Percentiles rank a stretch among this genome's conserved stretches.
These are phyloP conservation scores for Drosophila kambysellisi DNA, from an alignment of 2,888 invertebrate genomes.

Conservation along the genomic window DNA sequence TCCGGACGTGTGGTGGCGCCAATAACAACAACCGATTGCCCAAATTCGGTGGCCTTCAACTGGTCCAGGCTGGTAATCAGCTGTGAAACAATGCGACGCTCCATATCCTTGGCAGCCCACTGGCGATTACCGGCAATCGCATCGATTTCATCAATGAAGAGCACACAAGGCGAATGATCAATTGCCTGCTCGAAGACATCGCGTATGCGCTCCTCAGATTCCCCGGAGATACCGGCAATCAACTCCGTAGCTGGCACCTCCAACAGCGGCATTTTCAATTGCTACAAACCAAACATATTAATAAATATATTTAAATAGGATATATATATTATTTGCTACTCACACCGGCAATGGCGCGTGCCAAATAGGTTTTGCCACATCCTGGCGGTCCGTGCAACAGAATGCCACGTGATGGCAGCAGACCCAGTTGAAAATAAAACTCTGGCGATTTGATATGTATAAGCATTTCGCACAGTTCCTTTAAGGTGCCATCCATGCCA, in stretches of 20 bases:
- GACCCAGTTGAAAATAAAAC: conserved; percentile 93
- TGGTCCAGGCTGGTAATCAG: conserved; percentile 94
- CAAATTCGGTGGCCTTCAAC: conserved; percentile 84
- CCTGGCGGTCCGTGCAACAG: conserved; percentile 98
- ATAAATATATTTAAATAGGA: too few relatives aligned
- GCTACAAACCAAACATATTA: conserved; percentile 85
- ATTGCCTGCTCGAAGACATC: conserved; percentile 96
- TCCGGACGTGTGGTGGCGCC: conserved; percentile 99
- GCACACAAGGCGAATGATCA: conserved; percentile 90
- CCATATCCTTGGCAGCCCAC: conserved; percentile 97
- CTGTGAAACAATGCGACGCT: conserved; percentile 97
- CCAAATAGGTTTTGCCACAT: conserved; percentile 94
- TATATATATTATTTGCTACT: conserved; percentile 66
- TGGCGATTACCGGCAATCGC: conserved; percentile 96
- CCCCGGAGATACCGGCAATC: conserved; percentile 97
- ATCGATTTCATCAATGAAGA: conserved; percentile 99
- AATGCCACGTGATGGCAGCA: conserved; percentile 95
- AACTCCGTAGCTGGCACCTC: conserved; percentile 96
- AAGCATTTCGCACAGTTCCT: conserved; percentile 90
- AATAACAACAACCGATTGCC: conserved; percentile 89
- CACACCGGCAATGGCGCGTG: conserved; percentile 93
- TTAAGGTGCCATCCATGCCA: conserved; percentile 91
- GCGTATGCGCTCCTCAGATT: conserved; percentile 96
- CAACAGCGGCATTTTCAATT: conserved; percentile 93
- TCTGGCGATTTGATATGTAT: conserved; percentile 96